A percentile compares a stretch with the other conserved stretches of the same genome.
phyloP scores from a whole-genome alignment of 2,888 invertebrate species.

The Clusia tigrina region DNA sequence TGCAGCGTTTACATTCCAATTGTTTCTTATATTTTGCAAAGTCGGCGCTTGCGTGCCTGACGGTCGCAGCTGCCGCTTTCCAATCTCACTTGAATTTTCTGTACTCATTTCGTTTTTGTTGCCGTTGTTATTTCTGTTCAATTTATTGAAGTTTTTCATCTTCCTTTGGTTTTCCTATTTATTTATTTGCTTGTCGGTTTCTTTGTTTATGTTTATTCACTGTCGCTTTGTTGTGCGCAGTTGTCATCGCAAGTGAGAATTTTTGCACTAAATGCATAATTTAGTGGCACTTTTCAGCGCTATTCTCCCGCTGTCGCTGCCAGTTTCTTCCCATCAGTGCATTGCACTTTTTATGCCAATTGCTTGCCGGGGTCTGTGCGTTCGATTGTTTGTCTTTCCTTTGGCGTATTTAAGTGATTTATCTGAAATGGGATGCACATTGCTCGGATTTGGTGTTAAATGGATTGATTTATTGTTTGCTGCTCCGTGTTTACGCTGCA shows the following conservation, averaged over 20 bases:
- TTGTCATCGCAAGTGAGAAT: not conserved
- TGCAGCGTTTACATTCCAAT: too few species aligned
- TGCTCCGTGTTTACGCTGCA: not conserved
- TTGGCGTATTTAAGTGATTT: not conserved
- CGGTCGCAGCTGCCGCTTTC: too few species aligned
- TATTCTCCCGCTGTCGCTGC: not conserved
- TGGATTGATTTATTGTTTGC: not conserved
- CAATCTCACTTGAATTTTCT: not conserved
- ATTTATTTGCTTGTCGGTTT: too few species aligned
- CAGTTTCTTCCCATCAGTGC: not conserved
- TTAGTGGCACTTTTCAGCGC: not conserved
- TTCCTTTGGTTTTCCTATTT: not conserved
- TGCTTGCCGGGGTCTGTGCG: not conserved
- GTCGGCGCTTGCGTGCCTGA: not conserved
- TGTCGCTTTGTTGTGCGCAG: not conserved
- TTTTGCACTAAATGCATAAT: not conserved
- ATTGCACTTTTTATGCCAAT: not conserved
- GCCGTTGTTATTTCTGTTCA: not conserved
- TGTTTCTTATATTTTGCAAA: too few species aligned
- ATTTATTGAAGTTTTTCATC: not conserved
- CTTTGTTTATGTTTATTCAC: not conserved
- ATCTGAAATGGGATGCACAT: not conserved
- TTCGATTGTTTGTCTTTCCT: not conserved
- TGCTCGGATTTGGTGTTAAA: not conserved
- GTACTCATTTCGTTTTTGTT: not conserved